Base-by-base conservation (phyloP, 2,797 vertebrate species). In the Neomorphus geoffroyi region DNA sequence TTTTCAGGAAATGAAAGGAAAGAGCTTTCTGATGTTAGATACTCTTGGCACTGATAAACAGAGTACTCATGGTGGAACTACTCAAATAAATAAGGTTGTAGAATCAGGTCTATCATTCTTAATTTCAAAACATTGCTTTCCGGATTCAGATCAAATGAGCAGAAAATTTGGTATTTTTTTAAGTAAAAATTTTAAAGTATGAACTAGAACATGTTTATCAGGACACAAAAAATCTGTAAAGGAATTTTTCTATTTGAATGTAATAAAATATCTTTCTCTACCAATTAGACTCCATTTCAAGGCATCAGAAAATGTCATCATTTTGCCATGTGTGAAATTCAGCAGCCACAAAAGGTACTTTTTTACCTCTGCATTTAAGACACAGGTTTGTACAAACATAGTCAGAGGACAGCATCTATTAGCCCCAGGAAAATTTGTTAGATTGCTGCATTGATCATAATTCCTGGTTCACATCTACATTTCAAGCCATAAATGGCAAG, bases 1-100 rank as follows among this genome's bases (percentile, higher is more conserved):
- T 60, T 73, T 92, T 84, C 43, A 73, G 51, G 24, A 96, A 84
- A 94, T 65, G 28, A 67, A 93, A 92, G 19, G 18, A 69, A 78
- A 73, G 32, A 73, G 9, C 21, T 80, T 90, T 75, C 45, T 62
- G 51, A 82, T 54, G 64, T 80, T 48, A 64, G 70, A 64, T 88
- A 71, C 57, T 39, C 64, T 60, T 86, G 35, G 18, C 48, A 66
- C 35, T 82, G 78, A 70, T 54, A 78, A 91, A 92, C 0, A 62
- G 9, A 94, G 27, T 12, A 93, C 54, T 79, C 58, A 80, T 39
- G 62, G 46, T 72, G 35, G 51, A 35, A 72, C 46, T 75, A 62
- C 9, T 73, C 78, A 73, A 11, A 18, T 53, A 85, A 75, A 35
- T 39, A 91, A 57, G 37, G 33, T 6, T 86, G 33, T 33, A 30